Percentiles rank a stretch among this genome's conserved stretches.
Conservation (phyloP, 2,888 invertebrate species). For the Thyatira batis region DNA sequence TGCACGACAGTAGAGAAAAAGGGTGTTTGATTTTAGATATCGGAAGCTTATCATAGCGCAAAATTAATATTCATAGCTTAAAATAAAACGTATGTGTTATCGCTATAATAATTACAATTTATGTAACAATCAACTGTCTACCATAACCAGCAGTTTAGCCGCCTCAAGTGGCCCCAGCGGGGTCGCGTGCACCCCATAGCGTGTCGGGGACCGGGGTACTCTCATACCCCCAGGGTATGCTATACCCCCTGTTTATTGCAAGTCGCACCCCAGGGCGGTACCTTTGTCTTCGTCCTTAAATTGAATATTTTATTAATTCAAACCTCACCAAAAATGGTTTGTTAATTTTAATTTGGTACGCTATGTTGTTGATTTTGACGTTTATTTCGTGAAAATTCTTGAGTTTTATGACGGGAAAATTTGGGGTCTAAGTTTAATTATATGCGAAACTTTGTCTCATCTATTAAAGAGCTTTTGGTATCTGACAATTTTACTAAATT, state of each 20-base stretch:
- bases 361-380: background rate
- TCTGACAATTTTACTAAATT: no score
- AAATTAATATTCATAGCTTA: background rate
- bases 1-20: no score
- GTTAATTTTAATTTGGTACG: slow-evolving; percentile 27
- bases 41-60: background rate
- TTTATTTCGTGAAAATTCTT: background rate
- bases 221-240: slow-evolving; percentile 46
- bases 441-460: no score
- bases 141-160: slow-evolving; percentile 38
- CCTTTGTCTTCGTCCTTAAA: slow-evolving; percentile 52
- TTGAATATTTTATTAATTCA: slow-evolving; percentile 70
- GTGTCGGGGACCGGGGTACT: slow-evolving; percentile 25
- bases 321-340: slow-evolving; percentile 44
- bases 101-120: slow-evolving; percentile 54
- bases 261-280: slow-evolving; percentile 28
- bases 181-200: slow-evolving; percentile 53
- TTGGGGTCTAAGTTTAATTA: no score
- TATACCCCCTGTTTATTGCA: slow-evolving; percentile 49
- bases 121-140: slow-evolving; percentile 36
- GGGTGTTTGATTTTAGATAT: no score
- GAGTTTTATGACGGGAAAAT: background rate
- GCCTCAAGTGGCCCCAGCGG: slow-evolving; percentile 72
- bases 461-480: no score
- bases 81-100: slow-evolving; percentile 29